phyloP scores from a whole-genome alignment of 1,140 invertebrate genomes.

The Apis laboriosa region DNA sequence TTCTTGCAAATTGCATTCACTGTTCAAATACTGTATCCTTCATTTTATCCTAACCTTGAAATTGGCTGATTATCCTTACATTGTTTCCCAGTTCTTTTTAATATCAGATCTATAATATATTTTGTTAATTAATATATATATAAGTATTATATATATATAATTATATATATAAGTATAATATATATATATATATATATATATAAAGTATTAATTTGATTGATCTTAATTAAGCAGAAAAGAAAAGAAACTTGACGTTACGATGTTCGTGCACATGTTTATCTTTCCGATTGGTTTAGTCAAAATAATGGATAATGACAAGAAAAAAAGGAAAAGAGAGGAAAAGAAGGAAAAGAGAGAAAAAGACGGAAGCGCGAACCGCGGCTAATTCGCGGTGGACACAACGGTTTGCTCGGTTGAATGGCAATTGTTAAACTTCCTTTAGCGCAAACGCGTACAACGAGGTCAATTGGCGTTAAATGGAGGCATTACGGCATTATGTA shows the following conservation, averaged over 20 bases:
- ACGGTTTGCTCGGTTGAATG: slow-evolving; percentile 75
- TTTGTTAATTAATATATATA: too few species aligned
- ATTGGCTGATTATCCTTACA: slow-evolving; percentile 20
- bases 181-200: too few species aligned
- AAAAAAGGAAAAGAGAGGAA: slow-evolving; percentile 54
- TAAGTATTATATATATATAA: too few species aligned
- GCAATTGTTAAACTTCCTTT: slow-evolving; percentile 81
- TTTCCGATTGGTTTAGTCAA: neutral
- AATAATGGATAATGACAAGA: neutral
- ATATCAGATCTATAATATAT: too few species aligned
- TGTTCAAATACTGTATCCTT: slow-evolving; percentile 34
- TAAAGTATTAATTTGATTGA: too few species aligned
- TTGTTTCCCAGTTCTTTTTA: neutral
- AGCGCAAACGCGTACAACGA: slow-evolving; percentile 79
- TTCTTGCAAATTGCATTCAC: slow-evolving; percentile 37
- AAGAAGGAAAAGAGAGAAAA: slow-evolving; percentile 63
- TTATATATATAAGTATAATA: too few species aligned
- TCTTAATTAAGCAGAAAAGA: neutral
- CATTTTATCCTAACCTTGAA: slow-evolving; percentile 23
- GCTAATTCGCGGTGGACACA: slow-evolving; percentile 72
- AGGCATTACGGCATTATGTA: slow-evolving; percentile 79
- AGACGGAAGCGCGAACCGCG: slow-evolving; percentile 71
- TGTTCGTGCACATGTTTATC: neutral
- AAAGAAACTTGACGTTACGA: neutral
- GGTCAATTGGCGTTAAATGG: slow-evolving; percentile 81